Evolutionary conservation across 2,888 invertebrate genomes (phyloP), one percentile per base, ranked within the genome.

Genomic region (Strigamia crassipes): DNA sequence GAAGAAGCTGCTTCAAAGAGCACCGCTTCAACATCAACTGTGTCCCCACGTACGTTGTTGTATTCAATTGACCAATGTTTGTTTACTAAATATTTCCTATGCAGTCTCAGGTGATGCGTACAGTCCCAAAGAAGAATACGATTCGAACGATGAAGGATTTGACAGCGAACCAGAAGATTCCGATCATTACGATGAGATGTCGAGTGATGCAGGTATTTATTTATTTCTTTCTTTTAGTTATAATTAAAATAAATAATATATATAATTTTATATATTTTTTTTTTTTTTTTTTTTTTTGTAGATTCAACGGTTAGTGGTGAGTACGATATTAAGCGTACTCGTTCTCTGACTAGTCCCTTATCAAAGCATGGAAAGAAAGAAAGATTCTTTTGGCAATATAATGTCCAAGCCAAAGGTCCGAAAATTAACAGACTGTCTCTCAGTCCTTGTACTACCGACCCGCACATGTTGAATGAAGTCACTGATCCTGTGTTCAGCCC

Each of bases 401-500:
- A 99, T 90, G 96, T 97, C 0, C 98, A 98, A 89, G 95, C 97
- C 0, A 97, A 99, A 89, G 97, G 99, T 1, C 97, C 98, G 6
- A 97, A 99, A 89, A 97, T 97, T 66, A 96, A 96, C 88, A 90
- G 96, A 84, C 90, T 96, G 83, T 92, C 95, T 79, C 91, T 96
- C 85, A 79, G 82, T 78, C 93, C 94, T 80, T 93, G 94, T 86
- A 91, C 93, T 61, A 94, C 94, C 86, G 96, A 98, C 89, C 97
- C 98, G 10, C 97, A 98, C 89, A 91, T 94, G 73, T 90, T 97
- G 83, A 94, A 96, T 87, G 93, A 94, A 87, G 89, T 96, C 81
- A 95, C 96, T 79, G 98, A 99, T 90, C 98, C 98, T 0, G 97
- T 99, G 38, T 98, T 98, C 88, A 96, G 96, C 88, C 94, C 96